Percentiles rank a stretch among this genome's conserved stretches.
Evolutionary conservation across 2,888 invertebrate genomes (phyloP).

Genomic region (Hirtodrosophila cameraria): DNA sequence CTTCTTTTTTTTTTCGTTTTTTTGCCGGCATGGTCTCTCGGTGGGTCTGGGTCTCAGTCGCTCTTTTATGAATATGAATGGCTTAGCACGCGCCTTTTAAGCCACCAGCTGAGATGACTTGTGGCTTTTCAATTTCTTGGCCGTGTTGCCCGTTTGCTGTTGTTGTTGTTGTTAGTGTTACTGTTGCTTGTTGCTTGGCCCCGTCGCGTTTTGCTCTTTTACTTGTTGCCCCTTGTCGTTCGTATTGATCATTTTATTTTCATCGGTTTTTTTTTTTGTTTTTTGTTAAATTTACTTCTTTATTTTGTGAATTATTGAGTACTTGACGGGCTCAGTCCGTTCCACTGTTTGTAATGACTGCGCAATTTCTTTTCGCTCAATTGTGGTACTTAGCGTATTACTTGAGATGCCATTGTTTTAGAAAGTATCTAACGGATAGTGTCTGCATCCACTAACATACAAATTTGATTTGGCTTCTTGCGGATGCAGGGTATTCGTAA

Average conservation of each 20-base stretch:
- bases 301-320: slow-evolving; percentile 72
- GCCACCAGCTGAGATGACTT: slow-evolving; percentile 81
- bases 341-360: slow-evolving; percentile 61
- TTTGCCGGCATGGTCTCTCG: slow-evolving; percentile 26
- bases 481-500: slow-evolving; percentile 46
- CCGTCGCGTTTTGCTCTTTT: slow-evolving; percentile 48
- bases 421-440: slow-evolving; percentile 58
- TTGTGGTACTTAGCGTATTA: slow-evolving; percentile 64
- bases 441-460: not conserved
- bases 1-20: slow-evolving; percentile 15
- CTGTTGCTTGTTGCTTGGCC: slow-evolving; percentile 25
- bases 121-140: slow-evolving; percentile 77
- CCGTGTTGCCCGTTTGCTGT: slow-evolving; percentile 42
- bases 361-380: slow-evolving; percentile 64
- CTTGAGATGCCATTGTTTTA: slow-evolving; percentile 72
- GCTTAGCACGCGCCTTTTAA: slow-evolving; percentile 80
- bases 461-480: slow-evolving; percentile 8
- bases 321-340: slow-evolving; percentile 58
- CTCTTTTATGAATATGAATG: slow-evolving; percentile 78
- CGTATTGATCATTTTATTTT: slow-evolving; percentile 74
- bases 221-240: slow-evolving; percentile 60
- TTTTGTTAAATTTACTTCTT: slow-evolving; percentile 19
- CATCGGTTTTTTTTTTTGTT: slow-evolving; percentile 34
- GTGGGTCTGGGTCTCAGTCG: slow-evolving; percentile 41
- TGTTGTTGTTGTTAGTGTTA: slow-evolving; percentile 9